Base-by-base conservation (phyloP, 1,140 invertebrate species). In the Orius insidiosus region DNA sequence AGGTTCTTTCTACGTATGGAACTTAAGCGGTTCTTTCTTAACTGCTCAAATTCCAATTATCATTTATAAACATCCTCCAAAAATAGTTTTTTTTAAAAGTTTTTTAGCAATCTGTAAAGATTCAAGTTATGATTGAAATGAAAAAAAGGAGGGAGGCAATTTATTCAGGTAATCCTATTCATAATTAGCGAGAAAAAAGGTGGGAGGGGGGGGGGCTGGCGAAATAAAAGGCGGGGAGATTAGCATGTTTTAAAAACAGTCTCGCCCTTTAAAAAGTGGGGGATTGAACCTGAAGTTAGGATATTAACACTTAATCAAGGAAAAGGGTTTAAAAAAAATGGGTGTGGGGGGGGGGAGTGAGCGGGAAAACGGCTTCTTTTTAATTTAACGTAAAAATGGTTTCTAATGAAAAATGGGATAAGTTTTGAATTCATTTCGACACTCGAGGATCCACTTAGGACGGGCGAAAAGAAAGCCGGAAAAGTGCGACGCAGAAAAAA, bases 331-430 rank as follows among this genome's bases (percentile, higher is more conserved):
- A 40, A 40, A 40, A 40, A 14, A 18, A 18, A 31, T 6, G 24
- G 41, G 5, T n/a, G n/a, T n/a, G 3, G 31, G 5, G 11, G 24
- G 7, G 39, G 6, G 6, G 14, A 5, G 6, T 6, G 6, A 38
- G 6, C 16, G 24, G 24, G n/a, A n/a, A n/a, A n/a, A n/a, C n/a
- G n/a, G n/a, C n/a, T n/a, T 30, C 19, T 30, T 43, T 31, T 43
- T 43, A 43, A 43, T 43, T 43, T 43, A n/a, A 19, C 41, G n/a
- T 14, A 32, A 32, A 43, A 43, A 43, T 43, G 41, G 9, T 10
- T 30, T 31, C 9, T 43, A 31, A 43, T 43, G 41, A 43, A 43
- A 43, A 43, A 43, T 31, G 18, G 18, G 24, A 11, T 30, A 32
- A 43, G 18, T 43, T 43, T 43, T 10, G 41, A 24, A 43, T 43